Evolutionary conservation across 2,797 vertebrate species (phyloP).

Genomic region (Jordanella pulchra): DNA sequence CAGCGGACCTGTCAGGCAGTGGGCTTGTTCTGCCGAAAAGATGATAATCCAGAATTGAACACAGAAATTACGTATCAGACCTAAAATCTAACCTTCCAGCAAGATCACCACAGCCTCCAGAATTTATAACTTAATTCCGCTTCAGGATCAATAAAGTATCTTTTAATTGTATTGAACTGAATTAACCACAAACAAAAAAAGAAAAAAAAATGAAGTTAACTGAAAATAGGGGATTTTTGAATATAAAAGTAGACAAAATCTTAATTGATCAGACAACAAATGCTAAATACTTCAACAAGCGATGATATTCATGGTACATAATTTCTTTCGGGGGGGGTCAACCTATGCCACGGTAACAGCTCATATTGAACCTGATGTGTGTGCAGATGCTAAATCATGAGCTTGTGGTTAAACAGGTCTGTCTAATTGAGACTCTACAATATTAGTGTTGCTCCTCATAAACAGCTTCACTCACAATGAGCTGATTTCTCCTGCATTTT

Average conservation of each 20-base stretch:
- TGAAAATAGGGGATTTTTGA: not conserved
- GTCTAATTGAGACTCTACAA: not conserved
- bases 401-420: not conserved
- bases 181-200: not conserved
- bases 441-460: not conserved
- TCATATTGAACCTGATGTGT: not conserved
- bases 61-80: not conserved
- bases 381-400: not conserved
- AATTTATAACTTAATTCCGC: too few relatives aligned
- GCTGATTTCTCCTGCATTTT: not conserved
- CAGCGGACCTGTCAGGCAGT: not conserved
- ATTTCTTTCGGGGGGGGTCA: not conserved
- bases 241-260: not conserved
- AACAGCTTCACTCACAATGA: constrained; percentile 1
- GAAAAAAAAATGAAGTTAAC: not conserved
- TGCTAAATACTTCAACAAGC: not conserved
- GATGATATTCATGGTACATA: not conserved
- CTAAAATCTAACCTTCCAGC: too few relatives aligned
- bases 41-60: not conserved
- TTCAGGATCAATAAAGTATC: too few relatives aligned
- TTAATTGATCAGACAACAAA: too few relatives aligned
- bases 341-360: too few relatives aligned
- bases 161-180: too few relatives aligned
- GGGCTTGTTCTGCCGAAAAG: not conserved
- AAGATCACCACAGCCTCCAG: too few relatives aligned